Conservation (phyloP, 2,888 invertebrate genomes). For the Rhamphomyia laevipes region DNA sequence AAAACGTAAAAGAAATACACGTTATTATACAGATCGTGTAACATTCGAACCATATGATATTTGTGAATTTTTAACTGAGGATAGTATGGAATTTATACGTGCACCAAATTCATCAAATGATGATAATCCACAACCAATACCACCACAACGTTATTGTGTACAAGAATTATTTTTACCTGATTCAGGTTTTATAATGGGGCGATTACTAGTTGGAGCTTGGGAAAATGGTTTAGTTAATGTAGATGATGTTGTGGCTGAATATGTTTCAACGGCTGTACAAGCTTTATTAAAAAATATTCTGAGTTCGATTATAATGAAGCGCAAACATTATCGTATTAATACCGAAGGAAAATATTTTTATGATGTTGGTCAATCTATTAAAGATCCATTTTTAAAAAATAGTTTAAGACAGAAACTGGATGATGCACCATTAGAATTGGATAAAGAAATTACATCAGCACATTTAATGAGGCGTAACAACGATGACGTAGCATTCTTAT, state of each 20-base stretch:
- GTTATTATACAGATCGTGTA: constrained; percentile 43
- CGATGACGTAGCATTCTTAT: constrained; percentile 64
- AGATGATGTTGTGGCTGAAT: constrained; percentile 68
- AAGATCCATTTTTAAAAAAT: constrained; percentile 72
- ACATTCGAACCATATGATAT: constrained; percentile 50
- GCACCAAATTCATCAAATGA: constrained; percentile 26
- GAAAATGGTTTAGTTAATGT: constrained; percentile 77
- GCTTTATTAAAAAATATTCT: constrained; percentile 73
- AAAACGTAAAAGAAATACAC: constrained; percentile 41
- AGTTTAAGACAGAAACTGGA: constrained; percentile 51
- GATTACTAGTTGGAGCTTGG: constrained; percentile 80
- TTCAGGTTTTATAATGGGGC: constrained; percentile 65
- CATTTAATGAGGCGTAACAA: constrained; percentile 60
- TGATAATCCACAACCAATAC: constrained; percentile 25
- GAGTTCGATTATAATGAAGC: constrained; percentile 61
- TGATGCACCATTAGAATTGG: constrained; percentile 45
- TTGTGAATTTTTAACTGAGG: constrained; percentile 46
- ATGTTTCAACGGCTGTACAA: constrained; percentile 71
- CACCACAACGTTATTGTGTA: constrained; percentile 44
- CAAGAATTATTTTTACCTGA: constrained; percentile 77
- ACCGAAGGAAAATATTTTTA: constrained; percentile 63
- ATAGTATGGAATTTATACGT: constrained; percentile 27
- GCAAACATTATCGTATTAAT: constrained; percentile 65
- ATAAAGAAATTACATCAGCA: constrained; percentile 48
- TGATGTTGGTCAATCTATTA: constrained; percentile 64